phyloP scores from a whole-genome alignment of 2,113 vertebrate species.

The Heterotis niloticus region DNA sequence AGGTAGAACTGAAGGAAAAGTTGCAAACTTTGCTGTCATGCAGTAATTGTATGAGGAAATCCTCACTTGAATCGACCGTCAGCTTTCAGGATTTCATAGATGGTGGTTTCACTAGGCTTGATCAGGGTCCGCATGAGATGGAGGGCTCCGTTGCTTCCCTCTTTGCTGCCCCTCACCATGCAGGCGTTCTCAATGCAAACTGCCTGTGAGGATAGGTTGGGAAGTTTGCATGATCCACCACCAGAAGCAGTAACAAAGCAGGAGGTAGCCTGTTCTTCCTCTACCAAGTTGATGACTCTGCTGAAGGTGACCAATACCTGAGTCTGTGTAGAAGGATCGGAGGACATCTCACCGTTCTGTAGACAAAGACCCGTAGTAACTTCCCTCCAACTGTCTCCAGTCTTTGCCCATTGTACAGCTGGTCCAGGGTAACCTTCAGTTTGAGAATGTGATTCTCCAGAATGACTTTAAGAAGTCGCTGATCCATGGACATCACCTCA shows the following conservation, averaged over 20 bases:
- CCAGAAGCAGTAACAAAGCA: too few relatives aligned
- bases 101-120: constrained; percentile 72
- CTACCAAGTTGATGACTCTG: not conserved
- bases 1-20: too few relatives aligned
- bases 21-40: not conserved
- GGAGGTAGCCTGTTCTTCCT: not conserved
- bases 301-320: not conserved
- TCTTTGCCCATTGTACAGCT: constrained; percentile 86
- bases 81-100: constrained; percentile 70
- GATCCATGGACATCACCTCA: constrained; percentile 74
- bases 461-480: constrained; percentile 71
- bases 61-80: constrained; percentile 89
- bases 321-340: not conserved
- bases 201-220: constrained; percentile 58
- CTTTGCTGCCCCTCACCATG: constrained; percentile 86
- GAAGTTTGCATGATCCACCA: not conserved
- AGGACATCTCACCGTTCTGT: constrained; percentile 82
- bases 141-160: constrained; percentile 85
- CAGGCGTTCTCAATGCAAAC: constrained; percentile 95
- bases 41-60: not conserved
- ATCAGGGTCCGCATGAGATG: constrained; percentile 84
- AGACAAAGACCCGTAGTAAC: constrained; percentile 86
- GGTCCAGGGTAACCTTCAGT: constrained; percentile 80
- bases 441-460: constrained; percentile 92
- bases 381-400: constrained; percentile 87